A percentile compares a stretch with the other conserved stretches of the same genome.
Conservation (phyloP, 2,888 invertebrate species). For the Anoplius nigerrimus region DNA sequence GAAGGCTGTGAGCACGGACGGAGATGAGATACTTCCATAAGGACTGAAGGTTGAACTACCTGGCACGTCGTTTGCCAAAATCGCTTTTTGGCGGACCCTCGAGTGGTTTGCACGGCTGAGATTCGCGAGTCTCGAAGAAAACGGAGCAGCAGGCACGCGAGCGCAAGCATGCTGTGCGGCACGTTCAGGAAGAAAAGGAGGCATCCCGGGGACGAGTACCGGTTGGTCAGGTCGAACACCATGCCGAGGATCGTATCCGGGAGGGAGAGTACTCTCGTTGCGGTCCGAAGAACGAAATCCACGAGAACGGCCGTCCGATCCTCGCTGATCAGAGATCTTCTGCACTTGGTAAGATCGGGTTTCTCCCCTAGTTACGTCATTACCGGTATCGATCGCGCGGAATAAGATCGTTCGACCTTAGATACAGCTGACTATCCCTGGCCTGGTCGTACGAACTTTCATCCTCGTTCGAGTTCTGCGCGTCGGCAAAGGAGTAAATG, state of each 20-base stretch:
- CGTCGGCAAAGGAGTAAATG: no score
- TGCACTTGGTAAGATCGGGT: constrained; percentile 61
- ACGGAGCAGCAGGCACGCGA: constrained; percentile 3
- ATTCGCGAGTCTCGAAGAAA: no score
- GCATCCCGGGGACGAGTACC: constrained; percentile 66
- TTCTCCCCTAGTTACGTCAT: no score
- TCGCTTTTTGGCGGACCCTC: no score
- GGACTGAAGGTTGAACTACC: background rate
- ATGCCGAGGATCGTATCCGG: constrained; percentile 56
- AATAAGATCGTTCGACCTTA: no score
- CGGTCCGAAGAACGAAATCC: constrained; percentile 53
- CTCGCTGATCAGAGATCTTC: constrained; percentile 57
- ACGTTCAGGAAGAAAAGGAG: constrained; percentile 63
- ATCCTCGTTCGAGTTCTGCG: no score
- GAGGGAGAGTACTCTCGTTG: constrained; percentile 51
- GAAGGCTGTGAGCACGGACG: no score
- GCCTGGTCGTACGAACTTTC: no score
- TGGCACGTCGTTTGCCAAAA: background rate
- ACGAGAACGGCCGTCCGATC: constrained; percentile 48
- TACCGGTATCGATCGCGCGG: no score
- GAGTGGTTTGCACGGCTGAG: no score
- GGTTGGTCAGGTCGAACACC: constrained; percentile 62
- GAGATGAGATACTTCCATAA: no score
- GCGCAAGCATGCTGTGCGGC: constrained; percentile 66
- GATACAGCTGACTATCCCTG: no score